These are phyloP conservation scores for Pachymerium ferrugineum DNA, from an alignment of 2,888 invertebrate genomes.

Conservation along the genomic window DNA sequence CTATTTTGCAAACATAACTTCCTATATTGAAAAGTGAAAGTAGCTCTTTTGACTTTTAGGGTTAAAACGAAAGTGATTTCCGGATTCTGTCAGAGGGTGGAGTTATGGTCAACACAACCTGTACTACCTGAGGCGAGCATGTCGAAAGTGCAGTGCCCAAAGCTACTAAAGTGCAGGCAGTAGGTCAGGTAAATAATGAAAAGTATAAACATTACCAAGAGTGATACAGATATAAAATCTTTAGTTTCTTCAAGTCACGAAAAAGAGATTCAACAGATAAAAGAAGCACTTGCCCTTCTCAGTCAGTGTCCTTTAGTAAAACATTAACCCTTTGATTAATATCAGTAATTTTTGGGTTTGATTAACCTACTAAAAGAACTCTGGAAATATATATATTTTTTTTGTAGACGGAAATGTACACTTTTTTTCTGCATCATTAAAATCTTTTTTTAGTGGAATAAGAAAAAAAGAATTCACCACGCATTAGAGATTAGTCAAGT, in stretches of 20 bases:
- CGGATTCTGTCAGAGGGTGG: slow-evolving; percentile 8
- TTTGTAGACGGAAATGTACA: too few relatives aligned
- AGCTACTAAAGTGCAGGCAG: not conserved
- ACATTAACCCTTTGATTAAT: not conserved
- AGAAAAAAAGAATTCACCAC: not conserved
- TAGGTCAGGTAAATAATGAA: not conserved
- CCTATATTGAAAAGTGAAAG: not conserved
- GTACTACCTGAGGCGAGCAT: not conserved
- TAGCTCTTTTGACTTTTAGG: not conserved
- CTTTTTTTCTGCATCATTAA: too few relatives aligned
- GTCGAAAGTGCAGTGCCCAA: not conserved
- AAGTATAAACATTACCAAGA: not conserved
- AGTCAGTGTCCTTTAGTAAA: not conserved
- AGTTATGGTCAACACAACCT: not conserved
- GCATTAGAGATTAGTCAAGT: not conserved
- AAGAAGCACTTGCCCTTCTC: slow-evolving; percentile 3
- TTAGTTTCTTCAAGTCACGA: not conserved
- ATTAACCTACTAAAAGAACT: not conserved
- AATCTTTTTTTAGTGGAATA: not conserved
- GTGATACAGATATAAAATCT: not conserved
- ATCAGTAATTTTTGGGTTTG: not conserved
- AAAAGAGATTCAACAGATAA: not conserved
- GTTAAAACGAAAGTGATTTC: slow-evolving; percentile 13
- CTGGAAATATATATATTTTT: too few relatives aligned
- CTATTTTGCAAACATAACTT: not conserved